Evolutionary conservation across 2,797 vertebrate species (phyloP), one percentile per base, ranked within the genome.

Genomic region (Cyclura pinguis): DNA sequence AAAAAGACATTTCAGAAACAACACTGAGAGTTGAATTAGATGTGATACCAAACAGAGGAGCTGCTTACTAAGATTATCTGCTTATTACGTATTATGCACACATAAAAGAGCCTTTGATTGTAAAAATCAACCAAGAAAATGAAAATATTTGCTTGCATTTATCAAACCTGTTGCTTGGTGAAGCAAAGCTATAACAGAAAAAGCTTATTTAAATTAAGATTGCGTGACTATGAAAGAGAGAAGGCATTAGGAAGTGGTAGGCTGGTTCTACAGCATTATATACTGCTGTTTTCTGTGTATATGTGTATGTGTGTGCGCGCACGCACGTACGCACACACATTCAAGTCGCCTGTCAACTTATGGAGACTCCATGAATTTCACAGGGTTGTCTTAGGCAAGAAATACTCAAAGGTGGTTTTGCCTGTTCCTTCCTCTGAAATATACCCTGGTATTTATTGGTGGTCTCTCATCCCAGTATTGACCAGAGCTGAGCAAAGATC

Each of bases 71-170:
- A 81, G 92, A 87, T 83, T 82, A 57, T 73, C 94, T 93, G 77
- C 55, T 92, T 95, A 84, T 76, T 84, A 93, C 88, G 64, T 59
- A 85, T 92, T 89, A 93, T 93, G 92, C 69, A 93, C 92, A 78
- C 20, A 91, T 38, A 90, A 55, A 74, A 76, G 52, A 89, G 16
- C 12, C 59, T 93, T 91, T 73, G 72, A 86, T 92, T 88, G 93
- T 92, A 92, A 78, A 95, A 96, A 92, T 90, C 88, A 90, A 52
- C 87, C 93, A 88, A 85, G 52, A 93, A 92, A 94, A 92, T 74
- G 27, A 91, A 92, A 92, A 92, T 77, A 91, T 95, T 94, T 84
- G 62, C 38, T 62, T 24, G 42, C 82, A 77, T 72, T 81, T 92
- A 89, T 92, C 88, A 87, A 92, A 80, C 78, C 59, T 74, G 85